Evolutionary conservation across 2,797 vertebrate species (phyloP), one percentile per base, ranked within the genome.

Genomic region (Gobio occitaniae): DNA sequence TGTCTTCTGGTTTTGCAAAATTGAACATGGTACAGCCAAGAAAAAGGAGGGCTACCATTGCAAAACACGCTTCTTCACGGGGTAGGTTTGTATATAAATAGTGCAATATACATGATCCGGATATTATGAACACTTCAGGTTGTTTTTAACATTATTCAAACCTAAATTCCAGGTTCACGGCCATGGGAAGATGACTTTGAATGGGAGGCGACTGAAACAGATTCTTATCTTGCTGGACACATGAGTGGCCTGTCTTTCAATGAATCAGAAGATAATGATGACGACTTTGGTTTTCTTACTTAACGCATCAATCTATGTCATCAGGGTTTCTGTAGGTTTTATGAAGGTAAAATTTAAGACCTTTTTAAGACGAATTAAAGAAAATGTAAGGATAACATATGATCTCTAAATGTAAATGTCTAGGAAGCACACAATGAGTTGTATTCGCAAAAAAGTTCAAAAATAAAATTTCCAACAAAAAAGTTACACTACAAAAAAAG

Each of bases 201-300:
- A 19, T 80, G 82, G 25, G 84, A 90, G 1, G 88, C 70, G 6
- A 38, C 54, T 15, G 77, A 66, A 16, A 81, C 87, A 0, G 88
- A 91, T 32, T 87, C 80, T 41, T 50, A 84, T 41, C 81, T 92
- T 76, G 89, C 86, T 29, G 88, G 87, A 44, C 82, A 69, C 48
- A 25, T 91, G 44, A 91, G 86, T 47, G 90, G 80, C 0, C 82
- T 91, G 21, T 93, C 88, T 61, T 1, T 91, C 29, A 84, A 84
- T 36, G 66, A 84, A 25, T 78, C 13, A 0, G 38, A 70, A 21
- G 41, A 84, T 1, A 81, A 86, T 2, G 77, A 87, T 0, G 50
- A 88, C 0, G 82, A 88, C 61, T n/a, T 17, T 0, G 38, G 83
- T 44, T 84, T 79, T 25, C 52, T 71, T 29, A 69, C 19, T 10